Base-by-base conservation (phyloP, 2,888 invertebrate genomes). In the Myathropa florea region DNA sequence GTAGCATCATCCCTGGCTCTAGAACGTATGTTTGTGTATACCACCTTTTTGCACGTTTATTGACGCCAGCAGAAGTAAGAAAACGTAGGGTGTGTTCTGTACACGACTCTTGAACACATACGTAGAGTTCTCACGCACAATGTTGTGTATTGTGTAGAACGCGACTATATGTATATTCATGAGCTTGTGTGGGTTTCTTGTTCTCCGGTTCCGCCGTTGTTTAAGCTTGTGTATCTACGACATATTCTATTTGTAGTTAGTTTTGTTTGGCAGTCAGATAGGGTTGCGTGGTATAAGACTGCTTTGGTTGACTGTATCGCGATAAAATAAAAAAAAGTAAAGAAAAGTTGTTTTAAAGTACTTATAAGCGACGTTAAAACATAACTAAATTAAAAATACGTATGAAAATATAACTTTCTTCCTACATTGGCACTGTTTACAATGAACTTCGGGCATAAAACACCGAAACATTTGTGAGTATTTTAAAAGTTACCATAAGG, bases 221-320 rank as follows among this genome's bases (percentile, higher is more conserved):
- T 72, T 81, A 68, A 68, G 82, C 78, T 86, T 86, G 85, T 73
- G 63, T 73, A 72, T 82, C 68, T 30, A 72, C 57, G 64, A 46
- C 67, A 71, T 81, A 64, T 82, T 71, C 70, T 61, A 59, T 76
- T 77, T 78, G 67, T 68, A 67, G 28, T 86, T 83, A 83, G 82
- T 86, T 77, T 86, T 86, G 82, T 86, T 86, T 86, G 82, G 85
- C 39, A 77, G 68, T 78, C 76, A 53, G 61, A 60, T 60, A 78
- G 77, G 70, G 70, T 86, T 86, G 85, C 39, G 85, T 78, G 85
- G 73, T 70, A 39, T 24, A 77, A 14, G 59, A 72, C 75, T 61
- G 64, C 73, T 78, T n/a, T 77, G 55, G 23, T 61, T 2, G 53
- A 67, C 39, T 57, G 55, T 64, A 63, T 65, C 75, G 71, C 61